Percentiles rank a stretch among this genome's conserved stretches.
Evolutionary conservation across 2,888 invertebrate species (phyloP).

Genomic region (Plutella xylostella): DNA sequence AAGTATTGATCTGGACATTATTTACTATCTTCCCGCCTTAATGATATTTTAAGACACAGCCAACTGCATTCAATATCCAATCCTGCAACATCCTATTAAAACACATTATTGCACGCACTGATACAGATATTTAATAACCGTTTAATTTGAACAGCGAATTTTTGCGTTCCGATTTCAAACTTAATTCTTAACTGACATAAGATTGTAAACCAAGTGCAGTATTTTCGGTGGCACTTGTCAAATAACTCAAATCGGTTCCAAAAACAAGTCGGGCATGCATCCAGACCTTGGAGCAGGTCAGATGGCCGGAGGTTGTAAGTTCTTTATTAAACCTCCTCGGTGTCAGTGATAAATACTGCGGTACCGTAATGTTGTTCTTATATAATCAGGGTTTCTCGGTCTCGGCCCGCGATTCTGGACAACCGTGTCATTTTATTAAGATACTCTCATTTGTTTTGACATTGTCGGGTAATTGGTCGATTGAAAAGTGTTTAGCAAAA

Average conservation of each 20-base stretch:
- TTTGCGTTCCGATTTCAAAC: neutral
- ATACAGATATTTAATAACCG: too few species aligned
- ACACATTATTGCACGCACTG: neutral
- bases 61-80: too few species aligned
- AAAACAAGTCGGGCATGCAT: constrained; percentile 1
- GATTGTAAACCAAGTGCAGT: neutral
- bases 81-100: neutral
- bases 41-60: too few species aligned
- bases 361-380: constrained; percentile 48
- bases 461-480: too few species aligned
- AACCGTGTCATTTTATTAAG: too few species aligned
- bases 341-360: constrained; percentile 43
- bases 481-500: too few species aligned
- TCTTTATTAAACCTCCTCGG: constrained; percentile 34
- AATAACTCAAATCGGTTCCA: constrained; percentile 1
- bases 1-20: neutral
- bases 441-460: too few species aligned
- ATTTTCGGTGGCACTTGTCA: neutral
- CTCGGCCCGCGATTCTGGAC: constrained; percentile 10
- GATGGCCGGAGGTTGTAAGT: constrained; percentile 1
- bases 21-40: neutral
- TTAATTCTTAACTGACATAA: neutral
- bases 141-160: neutral
- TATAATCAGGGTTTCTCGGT: constrained; percentile 30
- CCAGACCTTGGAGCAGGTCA: constrained; percentile 6